Evolutionary conservation across 2,113 vertebrate genomes (phyloP), one percentile per base, ranked within the genome.

Genomic region (Colossoma macropomum): DNA sequence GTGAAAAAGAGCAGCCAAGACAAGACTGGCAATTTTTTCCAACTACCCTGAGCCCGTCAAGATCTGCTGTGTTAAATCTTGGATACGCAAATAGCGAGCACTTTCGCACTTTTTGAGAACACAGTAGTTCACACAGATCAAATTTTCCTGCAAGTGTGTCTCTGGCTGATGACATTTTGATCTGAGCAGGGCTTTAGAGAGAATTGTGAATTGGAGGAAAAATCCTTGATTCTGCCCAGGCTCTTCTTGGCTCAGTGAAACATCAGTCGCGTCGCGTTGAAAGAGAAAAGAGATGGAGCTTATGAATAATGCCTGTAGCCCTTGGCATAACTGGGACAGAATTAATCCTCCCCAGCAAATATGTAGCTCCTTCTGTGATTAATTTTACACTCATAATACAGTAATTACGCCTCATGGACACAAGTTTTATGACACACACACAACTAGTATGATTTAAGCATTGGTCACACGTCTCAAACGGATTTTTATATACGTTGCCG

Each of bases 321-420:
- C 83, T 84, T 87, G 91, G 89, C 87, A 78, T 80, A 93, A 93
- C 89, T 90, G 91, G 92, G 90, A 90, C 89, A 90, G 89, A 90
- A 92, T 92, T 93, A 93, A 94, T 94, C 87, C 86, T 87, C 87
- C 54, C 41, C 69, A 84, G 85, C 89, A 90, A 92, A 92, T 89
- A 90, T 79, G 28, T n/a, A 87, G 86, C 75, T 89, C 89, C 82
- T 86, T 88, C 89, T 86, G 85, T 89, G 91, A 92, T 91, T 92
- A 91, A 90, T 91, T 91, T 90, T 89, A 91, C 92, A 93, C 92
- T 89, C 88, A 90, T 91, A 91, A 91, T 92, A 90, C 79, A 86
- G 90, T 92, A 93, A 94, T 93, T 92, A 90, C 83, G 68, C 23
- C 21, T 79, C 76, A 62, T 59, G 74, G 90, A 91, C 91, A 87